Evolutionary conservation across 2,888 invertebrate genomes (phyloP), one percentile per base, ranked within the genome.

Genomic region (Plutella xylostella): DNA sequence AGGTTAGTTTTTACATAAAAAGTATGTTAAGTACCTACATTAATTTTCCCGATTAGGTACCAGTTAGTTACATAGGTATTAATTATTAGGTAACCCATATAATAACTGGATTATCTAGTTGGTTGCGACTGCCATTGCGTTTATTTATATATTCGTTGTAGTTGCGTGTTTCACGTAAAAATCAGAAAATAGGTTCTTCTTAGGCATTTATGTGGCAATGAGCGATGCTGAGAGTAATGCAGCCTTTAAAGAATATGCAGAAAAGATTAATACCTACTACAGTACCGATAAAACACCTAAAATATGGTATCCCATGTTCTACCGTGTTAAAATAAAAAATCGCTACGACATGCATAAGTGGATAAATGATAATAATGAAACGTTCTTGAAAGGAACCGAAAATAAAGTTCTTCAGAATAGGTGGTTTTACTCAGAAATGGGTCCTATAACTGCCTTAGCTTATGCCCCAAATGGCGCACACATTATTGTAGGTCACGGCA

Each of bases 401-500:
- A 78, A 78, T 48, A 54, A 64, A 52, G 54, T 72, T 38, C 42
- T 63, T 42, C 70, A 62, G 55, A 54, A 69, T 48, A 63, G 75
- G 53, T 75, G 76, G 76, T 70, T 55, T 51, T 60, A 58, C 43
- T 63, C 68, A 1, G 75, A 74, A 55, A 56, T 65, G 49, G 78
- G 79, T 1, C 64, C 60, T 45, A 69, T 78, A 47, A 70, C 69
- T 30, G 62, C 75, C 21, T 54, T 82, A 45, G 68, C 69, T 50
- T 86, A 72, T 57, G 73, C 82, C 20, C 69, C 72, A 6, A 65
- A 72, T 49, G 85, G 85, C 17, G 58, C 65, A 40, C 55, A 72
- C 50, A 60, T 87, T 56, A 70, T 79, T 38, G 70, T 73, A 20
- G 74, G 75, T 9, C 84, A 82, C 61, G 78, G 85, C 20, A 71